Base-by-base conservation (phyloP, 2,888 invertebrate genomes). In the Aspidapion aeneum region DNA sequence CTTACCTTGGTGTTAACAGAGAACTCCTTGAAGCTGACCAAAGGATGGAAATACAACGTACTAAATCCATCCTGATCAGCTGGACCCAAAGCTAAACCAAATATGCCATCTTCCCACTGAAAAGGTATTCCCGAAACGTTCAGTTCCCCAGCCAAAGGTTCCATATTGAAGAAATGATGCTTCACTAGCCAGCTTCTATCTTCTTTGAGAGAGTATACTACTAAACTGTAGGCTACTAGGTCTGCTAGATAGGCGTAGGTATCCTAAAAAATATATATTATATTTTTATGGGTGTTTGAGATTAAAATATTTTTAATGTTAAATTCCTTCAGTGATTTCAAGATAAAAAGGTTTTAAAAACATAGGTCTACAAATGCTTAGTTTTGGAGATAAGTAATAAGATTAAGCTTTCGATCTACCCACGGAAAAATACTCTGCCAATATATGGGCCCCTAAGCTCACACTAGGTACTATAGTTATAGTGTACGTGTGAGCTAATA, bases 21-120 rank as follows among this genome's bases (percentile, higher is more conserved):
- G 74, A 90, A 93, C 74, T 93, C 92, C 74, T 89, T 85, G 64
- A 85, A 88, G 69, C 92, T 91, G 1, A 88, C 86, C 77, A 93
- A 83, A 0, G 93, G 90, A 74, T 93, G 93, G 81, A 92, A 93
- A 73, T 89, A 93, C 1, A 93, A 77, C 0, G 88, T 89, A 63
- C 90, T 87, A 75, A 80, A 89, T 22, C 89, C 89, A 60, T 89
- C 85, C 0, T 83, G 71, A 61, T 85, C 85, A 0, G 87, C 84
- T 3, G 86, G 86, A 0, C 89, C 86, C 12, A 93, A 74, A 0
- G 89, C 88, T 67, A 93, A 75, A 0, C 92, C 92, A 68, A 91
- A 92, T 1, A 93, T 77, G 0, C 90, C 91, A 73, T 93, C 92
- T 1, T 86, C 86, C 91, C 91, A 92, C 67, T 86, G 87, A 73